phyloP scores from a whole-genome alignment of 1,140 invertebrate genomes.

The Nomia melanderi region DNA sequence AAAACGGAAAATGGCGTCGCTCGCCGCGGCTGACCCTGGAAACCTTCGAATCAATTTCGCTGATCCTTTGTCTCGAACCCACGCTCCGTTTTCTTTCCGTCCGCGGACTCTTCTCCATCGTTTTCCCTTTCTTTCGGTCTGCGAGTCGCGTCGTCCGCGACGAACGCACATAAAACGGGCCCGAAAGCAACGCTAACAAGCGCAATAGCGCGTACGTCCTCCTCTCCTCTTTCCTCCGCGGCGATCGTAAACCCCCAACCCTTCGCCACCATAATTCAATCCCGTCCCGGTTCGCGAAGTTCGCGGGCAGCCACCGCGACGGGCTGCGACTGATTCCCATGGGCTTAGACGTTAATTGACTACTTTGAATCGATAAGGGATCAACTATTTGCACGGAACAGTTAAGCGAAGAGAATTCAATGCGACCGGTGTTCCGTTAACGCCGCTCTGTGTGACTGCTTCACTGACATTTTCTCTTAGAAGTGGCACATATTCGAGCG shows the following conservation, averaged over 20 bases:
- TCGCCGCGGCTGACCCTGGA: not conserved
- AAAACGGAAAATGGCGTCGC: not conserved
- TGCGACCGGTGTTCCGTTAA: too few relatives aligned
- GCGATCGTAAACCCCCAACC: constrained; percentile 22
- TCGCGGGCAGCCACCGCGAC: not conserved
- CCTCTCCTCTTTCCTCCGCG: not conserved
- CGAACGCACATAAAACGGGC: constrained; percentile 34
- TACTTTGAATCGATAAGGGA: not conserved
- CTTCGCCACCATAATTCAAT: constrained; percentile 27
- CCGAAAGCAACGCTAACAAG: constrained; percentile 46
- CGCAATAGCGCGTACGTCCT: constrained; percentile 43
- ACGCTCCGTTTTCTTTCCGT: constrained; percentile 7
- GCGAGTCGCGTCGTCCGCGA: constrained; percentile 17
- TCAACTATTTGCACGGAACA: not conserved
- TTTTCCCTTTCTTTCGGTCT: constrained; percentile 1
- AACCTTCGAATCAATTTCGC: constrained; percentile 19
- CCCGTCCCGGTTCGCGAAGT: constrained; percentile 27
- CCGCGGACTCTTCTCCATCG: not conserved
- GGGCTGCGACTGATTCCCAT: constrained; percentile 32
- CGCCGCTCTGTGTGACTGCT: too few relatives aligned
- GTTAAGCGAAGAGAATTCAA: not conserved
- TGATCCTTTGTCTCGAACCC: not conserved
- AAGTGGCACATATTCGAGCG: too few relatives aligned
- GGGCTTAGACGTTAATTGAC: constrained; percentile 23
- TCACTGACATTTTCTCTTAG: too few relatives aligned